Evolutionary conservation across 1,140 invertebrate genomes (phyloP).

Genomic region (Drosophila erecta): DNA sequence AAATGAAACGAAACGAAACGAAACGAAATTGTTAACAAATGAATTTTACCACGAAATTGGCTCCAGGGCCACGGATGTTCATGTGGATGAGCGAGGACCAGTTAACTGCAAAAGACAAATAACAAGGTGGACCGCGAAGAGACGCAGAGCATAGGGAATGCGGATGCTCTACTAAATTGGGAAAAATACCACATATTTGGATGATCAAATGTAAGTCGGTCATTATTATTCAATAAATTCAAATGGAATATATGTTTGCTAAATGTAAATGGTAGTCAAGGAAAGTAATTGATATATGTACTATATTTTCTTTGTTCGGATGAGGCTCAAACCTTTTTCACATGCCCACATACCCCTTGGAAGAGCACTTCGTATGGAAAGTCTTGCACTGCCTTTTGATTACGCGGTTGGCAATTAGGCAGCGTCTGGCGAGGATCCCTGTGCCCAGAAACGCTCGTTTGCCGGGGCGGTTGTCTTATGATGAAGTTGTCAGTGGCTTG

Average conservation of each 20-base stretch:
- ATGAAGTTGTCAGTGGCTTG: constrained; percentile 76
- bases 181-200: background rate
- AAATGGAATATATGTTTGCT: background rate
- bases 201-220: background rate
- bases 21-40: constrained; percentile 83
- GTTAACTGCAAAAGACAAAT: constrained; percentile 78
- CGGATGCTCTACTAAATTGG: constrained; percentile 2
- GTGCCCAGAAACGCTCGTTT: background rate
- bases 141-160: background rate
- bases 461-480: constrained; percentile 64
- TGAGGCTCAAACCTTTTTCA: background rate
- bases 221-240: no score
- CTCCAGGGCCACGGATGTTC: constrained; percentile 54
- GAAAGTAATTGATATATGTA: no score
- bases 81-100: constrained; percentile 46
- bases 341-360: background rate
- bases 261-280: background rate
- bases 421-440: constrained; percentile 13
- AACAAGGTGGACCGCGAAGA: constrained; percentile 42
- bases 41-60: constrained; percentile 80
- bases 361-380: constrained; percentile 18
- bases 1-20: constrained; percentile 63
- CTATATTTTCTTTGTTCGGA: background rate
- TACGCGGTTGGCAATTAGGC: constrained; percentile 73
- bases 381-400: constrained; percentile 68